Percentiles rank a stretch among this genome's conserved stretches.
phyloP scores from a whole-genome alignment of 2,113 vertebrate genomes.

The Platysteira castanea region DNA sequence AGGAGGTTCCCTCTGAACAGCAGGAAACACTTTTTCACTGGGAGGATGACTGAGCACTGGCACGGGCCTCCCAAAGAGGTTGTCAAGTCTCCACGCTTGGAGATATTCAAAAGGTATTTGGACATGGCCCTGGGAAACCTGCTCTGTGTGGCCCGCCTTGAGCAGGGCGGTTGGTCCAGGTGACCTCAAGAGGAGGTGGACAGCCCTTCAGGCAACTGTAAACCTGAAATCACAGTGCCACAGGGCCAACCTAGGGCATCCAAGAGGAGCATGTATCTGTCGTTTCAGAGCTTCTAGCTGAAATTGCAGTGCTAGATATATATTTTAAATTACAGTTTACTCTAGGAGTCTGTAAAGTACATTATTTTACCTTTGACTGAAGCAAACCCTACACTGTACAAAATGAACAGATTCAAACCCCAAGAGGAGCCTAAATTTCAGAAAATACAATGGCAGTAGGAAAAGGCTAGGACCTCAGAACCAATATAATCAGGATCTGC shows the following conservation, averaged over 20 bases:
- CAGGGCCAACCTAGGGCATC: background rate
- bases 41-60: background rate
- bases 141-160: background rate
- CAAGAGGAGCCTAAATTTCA: background rate
- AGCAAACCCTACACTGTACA: background rate
- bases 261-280: background rate
- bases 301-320: background rate
- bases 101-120: background rate
- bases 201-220: background rate
- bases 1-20: background rate
- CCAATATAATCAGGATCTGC: background rate
- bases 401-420: background rate
- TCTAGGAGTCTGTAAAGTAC: background rate
- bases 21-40: background rate
- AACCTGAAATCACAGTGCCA: background rate
- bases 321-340: background rate
- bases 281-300: background rate
- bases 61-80: background rate
- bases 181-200: background rate
- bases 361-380: background rate
- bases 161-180: rapidly evolving
- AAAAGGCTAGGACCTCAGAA: background rate
- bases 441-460: background rate
- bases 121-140: background rate
- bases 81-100: background rate